Conservation (phyloP, 2,888 invertebrate genomes). For the Callyntrura sp. region DNA sequence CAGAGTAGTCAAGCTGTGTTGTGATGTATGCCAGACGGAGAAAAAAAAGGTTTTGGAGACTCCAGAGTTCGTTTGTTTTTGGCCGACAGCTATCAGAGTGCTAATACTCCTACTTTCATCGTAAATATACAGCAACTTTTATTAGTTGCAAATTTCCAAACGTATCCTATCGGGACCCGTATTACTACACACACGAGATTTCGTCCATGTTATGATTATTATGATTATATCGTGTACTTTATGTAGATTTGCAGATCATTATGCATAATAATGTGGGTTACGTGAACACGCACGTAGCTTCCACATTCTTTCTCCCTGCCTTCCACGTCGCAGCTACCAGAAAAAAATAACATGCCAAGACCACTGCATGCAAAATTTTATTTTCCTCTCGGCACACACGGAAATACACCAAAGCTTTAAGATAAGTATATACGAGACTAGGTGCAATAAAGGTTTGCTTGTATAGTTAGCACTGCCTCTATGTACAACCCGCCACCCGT, state of each 20-base stretch:
- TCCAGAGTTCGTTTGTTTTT: too few relatives aligned
- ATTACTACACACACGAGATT: slow-evolving; percentile 47
- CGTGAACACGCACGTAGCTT: slow-evolving; percentile 36
- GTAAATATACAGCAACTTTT: not conserved
- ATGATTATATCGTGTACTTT: slow-evolving; percentile 53
- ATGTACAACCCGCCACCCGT: not conserved
- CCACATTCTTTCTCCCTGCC: not conserved
- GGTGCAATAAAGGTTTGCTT: slow-evolving; percentile 63
- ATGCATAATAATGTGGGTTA: slow-evolving; percentile 64
- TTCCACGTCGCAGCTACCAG: not conserved
- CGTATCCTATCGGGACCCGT: not conserved
- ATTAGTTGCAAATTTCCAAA: not conserved
- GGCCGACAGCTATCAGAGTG: not conserved
- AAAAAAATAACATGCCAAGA: slow-evolving; percentile 25
- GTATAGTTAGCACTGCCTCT: too few relatives aligned
- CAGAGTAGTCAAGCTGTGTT: too few relatives aligned
- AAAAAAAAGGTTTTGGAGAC: too few relatives aligned
- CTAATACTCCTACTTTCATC: not conserved
- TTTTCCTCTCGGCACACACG: not conserved
- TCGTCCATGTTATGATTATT: slow-evolving; percentile 51
- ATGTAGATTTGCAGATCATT: slow-evolving; percentile 69
- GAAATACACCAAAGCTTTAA: not conserved
- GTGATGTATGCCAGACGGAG: too few relatives aligned
- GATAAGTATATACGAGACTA: slow-evolving; percentile 20
- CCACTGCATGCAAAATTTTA: slow-evolving; percentile 44